A percentile compares a stretch with the other conserved stretches of the same genome.
These are phyloP conservation scores for Cinclus mexicanus DNA, from an alignment of 2,113 vertebrate genomes.

Conservation along the genomic window DNA sequence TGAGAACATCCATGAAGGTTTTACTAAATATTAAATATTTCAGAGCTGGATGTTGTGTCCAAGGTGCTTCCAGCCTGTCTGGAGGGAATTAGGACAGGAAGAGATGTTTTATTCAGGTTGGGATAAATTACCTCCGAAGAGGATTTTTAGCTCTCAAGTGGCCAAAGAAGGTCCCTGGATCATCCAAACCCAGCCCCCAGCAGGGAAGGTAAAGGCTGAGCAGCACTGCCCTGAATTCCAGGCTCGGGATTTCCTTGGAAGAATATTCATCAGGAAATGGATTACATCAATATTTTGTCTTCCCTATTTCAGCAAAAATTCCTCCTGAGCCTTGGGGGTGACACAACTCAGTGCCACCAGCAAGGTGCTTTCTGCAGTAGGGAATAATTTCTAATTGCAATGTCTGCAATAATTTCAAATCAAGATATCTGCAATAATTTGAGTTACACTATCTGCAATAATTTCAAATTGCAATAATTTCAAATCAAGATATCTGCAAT, in stretches of 20 bases:
- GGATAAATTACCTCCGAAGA: not conserved
- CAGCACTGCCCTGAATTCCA: fast-evolving
- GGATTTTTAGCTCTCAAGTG: no score
- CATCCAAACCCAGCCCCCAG: not conserved
- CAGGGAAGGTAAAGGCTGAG: not conserved
- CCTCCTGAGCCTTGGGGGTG: not conserved
- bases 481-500: not conserved
- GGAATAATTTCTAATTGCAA: not conserved
- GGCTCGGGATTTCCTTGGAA: not conserved
- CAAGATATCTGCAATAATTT: not conserved
- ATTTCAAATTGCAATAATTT: not conserved
- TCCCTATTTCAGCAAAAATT: not conserved
- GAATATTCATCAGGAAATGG: not conserved
- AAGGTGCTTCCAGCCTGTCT: not conserved
- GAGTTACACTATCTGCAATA: not conserved
- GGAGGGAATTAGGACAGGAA: not conserved
- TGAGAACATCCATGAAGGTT: not conserved
- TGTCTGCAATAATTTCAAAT: not conserved
- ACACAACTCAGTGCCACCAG: not conserved
- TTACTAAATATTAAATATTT: not conserved
- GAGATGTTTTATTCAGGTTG: fast-evolving
- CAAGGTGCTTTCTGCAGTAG: not conserved
- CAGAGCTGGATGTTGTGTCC: not conserved
- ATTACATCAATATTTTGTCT: no score
- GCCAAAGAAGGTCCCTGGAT: not conserved